phyloP scores from a whole-genome alignment of 2,888 invertebrate species.

The Rambutsinella grinnellia region DNA sequence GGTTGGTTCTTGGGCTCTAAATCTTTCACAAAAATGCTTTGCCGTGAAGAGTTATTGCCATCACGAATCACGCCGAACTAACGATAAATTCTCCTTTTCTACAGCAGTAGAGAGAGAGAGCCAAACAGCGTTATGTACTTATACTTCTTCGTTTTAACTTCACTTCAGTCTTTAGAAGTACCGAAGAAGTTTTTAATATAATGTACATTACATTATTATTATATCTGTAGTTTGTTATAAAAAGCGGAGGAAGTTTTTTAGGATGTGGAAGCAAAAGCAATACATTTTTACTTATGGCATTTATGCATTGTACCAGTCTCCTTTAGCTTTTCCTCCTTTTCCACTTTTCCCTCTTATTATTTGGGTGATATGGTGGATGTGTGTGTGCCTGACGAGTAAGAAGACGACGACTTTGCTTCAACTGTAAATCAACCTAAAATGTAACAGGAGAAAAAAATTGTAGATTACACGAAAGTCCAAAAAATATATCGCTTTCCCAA shows the following conservation, averaged over 20 bases:
- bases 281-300: slow-evolving; percentile 32
- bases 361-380: slow-evolving; percentile 50
- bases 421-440: slow-evolving; percentile 20
- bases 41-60: slow-evolving; percentile 64
- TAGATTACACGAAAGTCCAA: slow-evolving; percentile 11
- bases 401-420: slow-evolving; percentile 11
- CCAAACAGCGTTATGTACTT: slow-evolving; percentile 31
- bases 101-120: slow-evolving; percentile 34
- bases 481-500: background rate
- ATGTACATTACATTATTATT: slow-evolving; percentile 42
- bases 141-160: slow-evolving; percentile 27
- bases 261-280: slow-evolving; percentile 28
- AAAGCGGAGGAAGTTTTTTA: background rate
- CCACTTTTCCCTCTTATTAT: slow-evolving; percentile 44
- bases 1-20: slow-evolving; percentile 62
- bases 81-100: slow-evolving; percentile 62
- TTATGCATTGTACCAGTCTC: slow-evolving; percentile 54
- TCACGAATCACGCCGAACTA: slow-evolving; percentile 65
- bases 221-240: slow-evolving; percentile 5
- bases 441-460: slow-evolving; percentile 8
- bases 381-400: slow-evolving; percentile 34
- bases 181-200: slow-evolving; percentile 57
- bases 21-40: slow-evolving; percentile 66
- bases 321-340: slow-evolving; percentile 31
- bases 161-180: slow-evolving; percentile 42